Conservation (phyloP, 2,797 vertebrate genomes). For the Lycodopsis pacificus region DNA sequence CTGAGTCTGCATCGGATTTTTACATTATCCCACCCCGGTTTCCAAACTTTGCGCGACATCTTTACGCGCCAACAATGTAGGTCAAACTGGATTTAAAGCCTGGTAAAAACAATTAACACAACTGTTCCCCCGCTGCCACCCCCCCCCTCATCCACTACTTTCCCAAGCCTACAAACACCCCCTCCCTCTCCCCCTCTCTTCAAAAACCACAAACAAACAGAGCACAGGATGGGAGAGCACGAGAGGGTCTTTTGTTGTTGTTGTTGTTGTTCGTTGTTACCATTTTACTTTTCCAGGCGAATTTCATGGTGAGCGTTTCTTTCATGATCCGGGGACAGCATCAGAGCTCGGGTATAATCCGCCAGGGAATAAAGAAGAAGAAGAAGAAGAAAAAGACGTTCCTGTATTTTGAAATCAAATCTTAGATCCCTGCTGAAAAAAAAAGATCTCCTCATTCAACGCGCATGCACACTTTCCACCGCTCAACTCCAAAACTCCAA, state of each 20-base stretch:
- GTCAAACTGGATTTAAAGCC: constrained; percentile 54
- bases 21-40: not conserved
- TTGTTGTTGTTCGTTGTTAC: constrained; percentile 76
- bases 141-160: constrained; percentile 73
- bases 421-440: constrained; percentile 35
- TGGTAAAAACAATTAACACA: constrained; percentile 55
- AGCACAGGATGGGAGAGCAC: constrained; percentile 37
- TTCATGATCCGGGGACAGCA: constrained; percentile 83
- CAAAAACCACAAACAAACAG: constrained; percentile 66
- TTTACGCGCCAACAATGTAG: constrained; percentile 44
- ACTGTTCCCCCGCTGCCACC: constrained; percentile 25
- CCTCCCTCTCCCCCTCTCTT: constrained; percentile 15
- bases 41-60: constrained; percentile 43
- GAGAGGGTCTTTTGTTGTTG: constrained; percentile 2
- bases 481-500: constrained; percentile 37
- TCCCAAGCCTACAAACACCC: constrained; percentile 58
- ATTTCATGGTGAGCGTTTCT: constrained; percentile 92
- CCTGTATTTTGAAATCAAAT: not conserved
- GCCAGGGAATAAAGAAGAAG: constrained; percentile 25
- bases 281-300: constrained; percentile 97
- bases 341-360: constrained; percentile 73
- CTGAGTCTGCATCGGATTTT: constrained; percentile 14
- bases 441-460: constrained; percentile 66
- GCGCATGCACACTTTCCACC: constrained; percentile 44
- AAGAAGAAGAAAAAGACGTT: not conserved